Percentiles rank a stretch among this genome's conserved stretches.
Evolutionary conservation across 2,888 invertebrate species (phyloP).

Genomic region (Teinopalpus imperialis): DNA sequence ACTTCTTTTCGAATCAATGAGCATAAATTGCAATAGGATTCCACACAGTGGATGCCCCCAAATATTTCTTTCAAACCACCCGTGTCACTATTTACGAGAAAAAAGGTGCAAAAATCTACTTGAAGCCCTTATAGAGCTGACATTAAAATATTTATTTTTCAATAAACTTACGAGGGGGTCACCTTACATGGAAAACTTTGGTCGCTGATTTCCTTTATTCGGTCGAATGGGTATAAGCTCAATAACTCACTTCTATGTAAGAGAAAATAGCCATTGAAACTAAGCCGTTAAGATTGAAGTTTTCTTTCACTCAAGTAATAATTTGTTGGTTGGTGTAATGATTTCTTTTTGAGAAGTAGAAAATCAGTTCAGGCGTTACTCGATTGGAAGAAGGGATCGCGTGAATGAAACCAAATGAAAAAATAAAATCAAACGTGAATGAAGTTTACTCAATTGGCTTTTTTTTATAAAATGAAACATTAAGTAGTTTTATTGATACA

Average conservation of each 20-base stretch:
- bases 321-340: conserved; percentile 29
- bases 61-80: conserved; percentile 62
- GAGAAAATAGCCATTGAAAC: conserved; percentile 42
- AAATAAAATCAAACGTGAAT: too few relatives aligned
- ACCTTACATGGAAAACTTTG: conserved; percentile 37
- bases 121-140: conserved; percentile 51
- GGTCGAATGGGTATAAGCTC: conserved; percentile 45
- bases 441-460: conserved; percentile 65
- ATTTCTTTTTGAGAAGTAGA: conserved; percentile 27
- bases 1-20: conserved; percentile 76
- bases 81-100: conserved; percentile 49
- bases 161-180: conserved; percentile 49
- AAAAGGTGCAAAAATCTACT: conserved; percentile 71
- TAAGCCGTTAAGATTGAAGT: conserved; percentile 31
- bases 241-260: conserved; percentile 43
- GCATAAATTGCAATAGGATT: conserved; percentile 81
- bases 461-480: conserved; percentile 47
- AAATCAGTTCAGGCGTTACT: conserved; percentile 31
- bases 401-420: too few relatives aligned
- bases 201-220: conserved; percentile 45
- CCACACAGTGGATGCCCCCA: conserved; percentile 63
- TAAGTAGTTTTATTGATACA: conserved; percentile 38
- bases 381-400: conserved; percentile 44
- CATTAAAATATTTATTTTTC: conserved; percentile 66
- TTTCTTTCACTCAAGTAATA: conserved; percentile 25